These are phyloP conservation scores for Rana temporaria DNA, from an alignment of 2,113 vertebrate species.

Conservation along the genomic window DNA sequence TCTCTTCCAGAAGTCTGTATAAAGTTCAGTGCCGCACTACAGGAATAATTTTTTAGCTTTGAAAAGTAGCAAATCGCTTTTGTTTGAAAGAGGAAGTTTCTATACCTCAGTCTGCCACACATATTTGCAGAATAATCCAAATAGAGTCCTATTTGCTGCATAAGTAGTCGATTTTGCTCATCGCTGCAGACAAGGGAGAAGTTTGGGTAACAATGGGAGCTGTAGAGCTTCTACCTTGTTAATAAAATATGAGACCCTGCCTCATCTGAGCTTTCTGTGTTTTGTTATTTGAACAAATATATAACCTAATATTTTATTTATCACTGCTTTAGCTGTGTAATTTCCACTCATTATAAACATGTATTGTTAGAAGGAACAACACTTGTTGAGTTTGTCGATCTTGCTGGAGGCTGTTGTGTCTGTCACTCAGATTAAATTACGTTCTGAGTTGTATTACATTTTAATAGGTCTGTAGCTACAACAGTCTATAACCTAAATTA, in stretches of 20 bases:
- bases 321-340: neutral
- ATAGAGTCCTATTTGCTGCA: neutral
- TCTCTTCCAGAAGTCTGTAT: too few relatives aligned
- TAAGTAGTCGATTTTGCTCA: neutral
- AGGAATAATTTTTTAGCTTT: too few relatives aligned
- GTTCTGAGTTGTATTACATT: constrained; percentile 6
- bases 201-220: constrained; percentile 6
- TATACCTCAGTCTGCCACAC: too few relatives aligned
- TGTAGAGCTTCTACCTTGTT: neutral
- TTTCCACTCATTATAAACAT: constrained; percentile 26
- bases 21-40: too few relatives aligned
- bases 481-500: too few relatives aligned
- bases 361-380: neutral
- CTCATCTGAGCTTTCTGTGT: constrained; percentile 3
- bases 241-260: constrained; percentile 40
- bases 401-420: neutral
- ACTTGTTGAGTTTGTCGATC: constrained; percentile 33
- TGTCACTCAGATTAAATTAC: neutral
- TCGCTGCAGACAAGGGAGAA: neutral
- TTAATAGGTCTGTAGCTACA: neutral
- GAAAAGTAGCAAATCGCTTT: too few relatives aligned
- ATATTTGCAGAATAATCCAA: neutral
- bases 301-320: constrained; percentile 45
- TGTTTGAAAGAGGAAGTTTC: too few relatives aligned
- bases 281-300: constrained; percentile 52